Conservation (phyloP, 2,113 vertebrate genomes). For the Ochotona princeps region DNA sequence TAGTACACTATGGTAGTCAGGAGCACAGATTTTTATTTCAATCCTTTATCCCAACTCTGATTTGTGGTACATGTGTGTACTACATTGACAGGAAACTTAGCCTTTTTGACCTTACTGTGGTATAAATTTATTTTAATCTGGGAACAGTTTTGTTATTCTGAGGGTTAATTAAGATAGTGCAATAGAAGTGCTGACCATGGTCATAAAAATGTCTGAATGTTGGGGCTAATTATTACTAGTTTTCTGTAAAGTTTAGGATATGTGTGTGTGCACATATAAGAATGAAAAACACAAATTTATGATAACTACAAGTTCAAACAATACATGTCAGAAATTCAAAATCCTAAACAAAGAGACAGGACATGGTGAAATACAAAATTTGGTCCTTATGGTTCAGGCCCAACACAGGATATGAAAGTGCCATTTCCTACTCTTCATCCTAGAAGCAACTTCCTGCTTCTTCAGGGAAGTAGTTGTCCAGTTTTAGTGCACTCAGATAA, state of each 20-base stretch:
- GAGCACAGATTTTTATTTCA: not conserved
- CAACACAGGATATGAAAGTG: not conserved
- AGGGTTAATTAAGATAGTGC: not conserved
- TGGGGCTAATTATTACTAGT: not conserved
- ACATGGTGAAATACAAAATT: constrained; percentile 33
- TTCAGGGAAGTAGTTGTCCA: not conserved
- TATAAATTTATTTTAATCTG: not conserved
- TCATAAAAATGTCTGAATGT: not conserved
- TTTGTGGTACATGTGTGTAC: not conserved
- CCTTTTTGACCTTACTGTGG: not conserved
- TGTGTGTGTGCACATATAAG: not conserved
- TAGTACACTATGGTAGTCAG: not conserved
- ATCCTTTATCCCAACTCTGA: not conserved
- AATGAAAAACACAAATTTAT: not conserved
- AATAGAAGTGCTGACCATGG: not conserved
- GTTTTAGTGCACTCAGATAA: not conserved
- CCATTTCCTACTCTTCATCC: not conserved
- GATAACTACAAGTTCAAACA: not conserved
- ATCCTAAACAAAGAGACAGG: not conserved
- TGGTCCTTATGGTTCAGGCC: not conserved
- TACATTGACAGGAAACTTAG: not conserved
- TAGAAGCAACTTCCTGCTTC: not conserved
- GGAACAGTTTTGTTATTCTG: not conserved
- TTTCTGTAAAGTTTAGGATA: not conserved
- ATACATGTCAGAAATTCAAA: not conserved